Conservation (phyloP, 2,888 invertebrate genomes). For the Abrostola triplasia region DNA sequence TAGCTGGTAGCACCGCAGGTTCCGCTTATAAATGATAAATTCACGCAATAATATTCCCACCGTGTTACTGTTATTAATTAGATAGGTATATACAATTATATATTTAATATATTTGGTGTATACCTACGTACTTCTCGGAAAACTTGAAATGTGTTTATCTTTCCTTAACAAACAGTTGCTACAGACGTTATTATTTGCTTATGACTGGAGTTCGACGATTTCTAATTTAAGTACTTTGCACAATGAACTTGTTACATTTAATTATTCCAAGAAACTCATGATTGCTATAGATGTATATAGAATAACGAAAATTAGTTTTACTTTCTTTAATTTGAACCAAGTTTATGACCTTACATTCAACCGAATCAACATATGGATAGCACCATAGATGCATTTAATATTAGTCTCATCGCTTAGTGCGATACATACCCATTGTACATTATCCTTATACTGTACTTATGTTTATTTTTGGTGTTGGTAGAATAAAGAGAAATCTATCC, state of each 20-base stretch:
- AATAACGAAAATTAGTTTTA: no score
- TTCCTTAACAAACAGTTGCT: conserved; percentile 33
- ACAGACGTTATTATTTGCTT: conserved; percentile 22
- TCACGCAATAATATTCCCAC: not conserved
- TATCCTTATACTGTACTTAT: no score
- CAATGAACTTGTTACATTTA: not conserved
- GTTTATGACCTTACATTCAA: no score
- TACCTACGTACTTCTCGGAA: conserved; percentile 28
- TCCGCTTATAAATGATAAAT: no score
- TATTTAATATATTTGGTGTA: conserved; percentile 14
- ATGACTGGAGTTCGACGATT: conserved; percentile 3
- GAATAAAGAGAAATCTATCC: no score
- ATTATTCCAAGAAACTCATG: not conserved
- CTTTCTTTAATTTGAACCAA: no score
- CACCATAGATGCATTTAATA: no score
- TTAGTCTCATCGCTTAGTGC: no score
- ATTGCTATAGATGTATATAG: not conserved
- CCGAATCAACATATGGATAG: no score
- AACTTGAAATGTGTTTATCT: conserved; percentile 31
- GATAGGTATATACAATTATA: not conserved
- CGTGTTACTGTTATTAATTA: not conserved
- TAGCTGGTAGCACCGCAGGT: no score
- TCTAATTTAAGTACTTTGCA: conserved; percentile 11
- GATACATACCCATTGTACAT: no score
- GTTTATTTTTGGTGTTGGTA: no score